These are phyloP conservation scores for Manis pentadactyla DNA, from an alignment of 2,797 vertebrate genomes.

Conservation along the genomic window DNA sequence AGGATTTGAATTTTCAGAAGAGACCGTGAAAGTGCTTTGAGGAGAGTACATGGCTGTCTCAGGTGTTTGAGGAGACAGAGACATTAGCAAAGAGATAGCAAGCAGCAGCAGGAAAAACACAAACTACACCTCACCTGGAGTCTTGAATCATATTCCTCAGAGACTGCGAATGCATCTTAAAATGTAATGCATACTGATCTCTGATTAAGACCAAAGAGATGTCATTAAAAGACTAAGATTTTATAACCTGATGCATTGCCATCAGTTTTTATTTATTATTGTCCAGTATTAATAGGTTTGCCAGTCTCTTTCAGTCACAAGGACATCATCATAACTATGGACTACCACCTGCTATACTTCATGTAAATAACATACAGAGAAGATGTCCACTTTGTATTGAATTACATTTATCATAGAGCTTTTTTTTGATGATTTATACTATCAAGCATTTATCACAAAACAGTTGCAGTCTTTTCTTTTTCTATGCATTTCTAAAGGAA, in stretches of 20 bases:
- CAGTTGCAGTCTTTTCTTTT: background rate
- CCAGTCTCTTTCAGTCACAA: background rate
- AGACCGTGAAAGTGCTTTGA: background rate
- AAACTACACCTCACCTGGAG: background rate
- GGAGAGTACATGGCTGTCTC: background rate
- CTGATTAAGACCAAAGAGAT: background rate
- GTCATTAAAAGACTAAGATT: background rate
- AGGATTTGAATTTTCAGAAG: background rate
- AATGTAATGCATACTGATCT: background rate
- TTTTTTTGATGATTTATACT: slow-evolving; percentile 40
- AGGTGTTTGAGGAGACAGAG: background rate
- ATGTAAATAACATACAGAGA: slow-evolving; percentile 56
- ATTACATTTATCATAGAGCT: slow-evolving; percentile 49
- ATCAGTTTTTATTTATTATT: slow-evolving; percentile 26
- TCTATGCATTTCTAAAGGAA: background rate
- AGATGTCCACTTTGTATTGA: slow-evolving; percentile 61
- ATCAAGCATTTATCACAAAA: slow-evolving; percentile 26
- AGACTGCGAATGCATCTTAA: background rate
- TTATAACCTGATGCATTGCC: background rate
- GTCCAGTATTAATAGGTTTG: background rate
- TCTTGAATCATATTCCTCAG: background rate
- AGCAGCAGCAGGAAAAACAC: background rate
- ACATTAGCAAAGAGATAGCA: background rate
- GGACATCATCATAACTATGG: background rate
- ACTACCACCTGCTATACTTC: background rate